Conservation (phyloP, 2,113 vertebrate genomes). For the Rhea pennata region DNA sequence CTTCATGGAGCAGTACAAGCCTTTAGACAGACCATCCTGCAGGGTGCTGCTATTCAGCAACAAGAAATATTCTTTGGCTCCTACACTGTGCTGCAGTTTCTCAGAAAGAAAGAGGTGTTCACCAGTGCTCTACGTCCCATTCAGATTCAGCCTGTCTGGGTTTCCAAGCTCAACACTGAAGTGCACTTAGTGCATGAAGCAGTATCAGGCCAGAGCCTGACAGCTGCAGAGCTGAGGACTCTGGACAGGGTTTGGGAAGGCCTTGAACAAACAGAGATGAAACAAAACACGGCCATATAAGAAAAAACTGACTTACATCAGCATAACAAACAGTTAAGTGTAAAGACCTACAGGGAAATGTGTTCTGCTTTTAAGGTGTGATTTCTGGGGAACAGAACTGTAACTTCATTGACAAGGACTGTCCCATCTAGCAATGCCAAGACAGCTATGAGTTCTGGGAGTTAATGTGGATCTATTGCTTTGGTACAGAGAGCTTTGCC, state of each 20-base stretch:
- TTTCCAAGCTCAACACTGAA: neutral
- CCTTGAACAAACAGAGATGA: neutral
- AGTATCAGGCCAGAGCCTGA: neutral
- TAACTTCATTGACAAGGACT: too few relatives aligned
- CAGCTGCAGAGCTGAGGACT: neutral
- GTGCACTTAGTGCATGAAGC: rapidly evolving
- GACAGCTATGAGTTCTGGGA: neutral
- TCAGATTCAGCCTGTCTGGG: neutral
- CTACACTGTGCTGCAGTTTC: neutral
- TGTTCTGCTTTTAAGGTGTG: neutral
- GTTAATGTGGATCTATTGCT: neutral
- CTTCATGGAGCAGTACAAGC: rapidly evolving
- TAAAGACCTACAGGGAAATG: neutral
- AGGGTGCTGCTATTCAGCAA: neutral
- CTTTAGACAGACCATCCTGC: neutral
- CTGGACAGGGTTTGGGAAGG: neutral
- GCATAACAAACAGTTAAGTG: neutral
- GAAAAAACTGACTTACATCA: neutral
- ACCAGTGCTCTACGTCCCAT: rapidly evolving
- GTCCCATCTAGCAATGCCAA: neutral
- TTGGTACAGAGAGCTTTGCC: neutral
- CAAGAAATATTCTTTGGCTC: neutral
- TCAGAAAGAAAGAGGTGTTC: too few relatives aligned
- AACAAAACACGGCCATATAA: neutral
- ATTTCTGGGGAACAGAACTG: neutral